These are phyloP conservation scores for Anas platyrhynchos DNA, from an alignment of 2,113 vertebrate species.

Conservation along the genomic window DNA sequence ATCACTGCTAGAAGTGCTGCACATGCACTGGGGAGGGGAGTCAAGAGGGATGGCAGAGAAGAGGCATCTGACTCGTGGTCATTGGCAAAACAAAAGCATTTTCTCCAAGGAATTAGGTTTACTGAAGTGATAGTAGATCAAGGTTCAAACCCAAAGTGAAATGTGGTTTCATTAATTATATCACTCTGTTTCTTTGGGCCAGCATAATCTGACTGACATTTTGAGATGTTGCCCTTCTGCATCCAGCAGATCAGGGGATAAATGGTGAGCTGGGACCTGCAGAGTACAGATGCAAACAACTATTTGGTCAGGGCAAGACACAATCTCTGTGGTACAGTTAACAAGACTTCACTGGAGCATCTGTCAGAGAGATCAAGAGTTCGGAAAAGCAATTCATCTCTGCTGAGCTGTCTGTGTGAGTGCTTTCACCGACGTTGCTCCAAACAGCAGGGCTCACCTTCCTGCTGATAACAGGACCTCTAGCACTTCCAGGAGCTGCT, in stretches of 20 bases:
- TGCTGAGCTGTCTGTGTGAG: not conserved
- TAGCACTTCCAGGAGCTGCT: not conserved
- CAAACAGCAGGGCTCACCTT: not conserved
- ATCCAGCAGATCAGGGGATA: not conserved
- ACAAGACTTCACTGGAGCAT: not conserved
- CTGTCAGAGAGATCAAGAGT: not conserved
- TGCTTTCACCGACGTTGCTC: not conserved
- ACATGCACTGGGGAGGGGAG: rapidly evolving
- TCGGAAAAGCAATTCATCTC: not conserved
- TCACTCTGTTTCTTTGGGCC: not conserved
- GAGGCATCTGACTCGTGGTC: rapidly evolving
- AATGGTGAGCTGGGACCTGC: not conserved
- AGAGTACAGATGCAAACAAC: not conserved
- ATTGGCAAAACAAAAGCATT: not conserved
- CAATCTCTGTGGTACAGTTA: not conserved
- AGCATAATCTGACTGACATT: not conserved
- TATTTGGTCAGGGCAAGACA: not conserved
- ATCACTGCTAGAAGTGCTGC: too few species aligned
- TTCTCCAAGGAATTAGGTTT: not conserved
- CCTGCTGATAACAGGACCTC: rapidly evolving
- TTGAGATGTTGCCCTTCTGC: not conserved
- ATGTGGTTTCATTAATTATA: not conserved
- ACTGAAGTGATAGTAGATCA: not conserved
- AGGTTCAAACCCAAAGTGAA: not conserved
- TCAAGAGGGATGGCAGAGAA: rapidly evolving